Evolutionary conservation across 2,113 vertebrate genomes (phyloP).

Genomic region (Hipposideros armiger): DNA sequence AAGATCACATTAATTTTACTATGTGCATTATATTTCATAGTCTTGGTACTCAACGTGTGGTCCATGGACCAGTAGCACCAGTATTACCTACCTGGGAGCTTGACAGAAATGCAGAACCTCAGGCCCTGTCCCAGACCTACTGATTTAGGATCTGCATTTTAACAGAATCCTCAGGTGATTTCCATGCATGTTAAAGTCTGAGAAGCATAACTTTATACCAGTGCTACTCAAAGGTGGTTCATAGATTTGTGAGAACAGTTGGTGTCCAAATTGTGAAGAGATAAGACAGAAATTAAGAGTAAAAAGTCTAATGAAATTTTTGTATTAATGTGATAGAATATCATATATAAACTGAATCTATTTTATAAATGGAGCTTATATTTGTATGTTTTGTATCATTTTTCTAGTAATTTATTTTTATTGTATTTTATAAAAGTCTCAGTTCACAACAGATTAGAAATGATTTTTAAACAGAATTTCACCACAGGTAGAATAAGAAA

Average conservation of each 20-base stretch:
- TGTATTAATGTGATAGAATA: neutral
- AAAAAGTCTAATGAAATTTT: neutral
- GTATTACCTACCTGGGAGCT: neutral
- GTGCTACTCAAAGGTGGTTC: neutral
- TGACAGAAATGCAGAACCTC: neutral
- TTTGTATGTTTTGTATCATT: constrained; percentile 10
- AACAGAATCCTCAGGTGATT: neutral
- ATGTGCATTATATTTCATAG: neutral
- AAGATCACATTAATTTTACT: neutral
- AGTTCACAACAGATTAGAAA: constrained; percentile 22
- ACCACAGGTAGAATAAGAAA: neutral
- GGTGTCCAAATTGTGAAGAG: neutral
- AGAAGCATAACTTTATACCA: neutral
- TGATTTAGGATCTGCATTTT: neutral
- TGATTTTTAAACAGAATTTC: constrained; percentile 46
- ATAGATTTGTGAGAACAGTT: neutral
- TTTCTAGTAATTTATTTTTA: constrained; percentile 20
- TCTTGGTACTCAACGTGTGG: neutral
- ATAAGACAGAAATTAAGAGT: constrained; percentile 12
- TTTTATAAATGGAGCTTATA: neutral
- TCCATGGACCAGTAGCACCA: neutral
- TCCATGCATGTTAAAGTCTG: neutral
- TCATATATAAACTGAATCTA: neutral
- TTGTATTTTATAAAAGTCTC: neutral
- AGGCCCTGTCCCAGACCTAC: neutral